Base-by-base conservation (phyloP, 1,140 invertebrate genomes). In the Hylaeus anthracinus region DNA sequence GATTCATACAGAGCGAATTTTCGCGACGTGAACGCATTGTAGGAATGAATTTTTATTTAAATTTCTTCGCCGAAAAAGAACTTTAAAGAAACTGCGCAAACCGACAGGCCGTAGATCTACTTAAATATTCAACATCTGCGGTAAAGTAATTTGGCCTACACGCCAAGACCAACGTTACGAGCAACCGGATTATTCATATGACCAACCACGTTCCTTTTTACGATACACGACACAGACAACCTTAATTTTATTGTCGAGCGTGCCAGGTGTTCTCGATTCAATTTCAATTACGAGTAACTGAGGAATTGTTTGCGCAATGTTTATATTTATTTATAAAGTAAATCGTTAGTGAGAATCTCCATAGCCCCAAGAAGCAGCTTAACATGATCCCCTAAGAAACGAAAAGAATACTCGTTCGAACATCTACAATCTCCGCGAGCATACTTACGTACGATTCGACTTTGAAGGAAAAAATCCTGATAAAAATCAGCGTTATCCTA, bases 81-180 rank as follows among this genome's bases (percentile, higher is more conserved):
- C 82, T 78, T 72, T n/a, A 55, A 63, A 65, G 61, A 53, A 78
- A 75, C 60, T 15, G 41, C 71, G 58, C 26, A 37, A 58, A 41
- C 14, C 8, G 39, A 5, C 41, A 41, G 6, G 3, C n/a, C 12
- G 71, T 72, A 74, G 64, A 12, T 48, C 39, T 12, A 26, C 48
- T 84, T 78, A 86, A 85, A 85, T 82, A 86, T 88, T 86, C 84
- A 86, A 69, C 26, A 69, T 60, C 58, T 58, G 71, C n/a, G 43
- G 58, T 66, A 41, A 77, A 76, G 69, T 81, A 82, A 76, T 84
- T 86, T 83, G 9, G 58, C 43, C 14, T 10, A 15, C 0, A 41
- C 39, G 55, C 65, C 74, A 81, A 67, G 61, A 74, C 10, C 41
- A 64, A 53, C 64, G 37, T 79, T 71, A 75, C 41, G 10, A 41